A percentile compares a stretch with the other conserved stretches of the same genome.
Evolutionary conservation across 2,797 vertebrate species (phyloP).

Genomic region (Arnoldichthys spilopterus): DNA sequence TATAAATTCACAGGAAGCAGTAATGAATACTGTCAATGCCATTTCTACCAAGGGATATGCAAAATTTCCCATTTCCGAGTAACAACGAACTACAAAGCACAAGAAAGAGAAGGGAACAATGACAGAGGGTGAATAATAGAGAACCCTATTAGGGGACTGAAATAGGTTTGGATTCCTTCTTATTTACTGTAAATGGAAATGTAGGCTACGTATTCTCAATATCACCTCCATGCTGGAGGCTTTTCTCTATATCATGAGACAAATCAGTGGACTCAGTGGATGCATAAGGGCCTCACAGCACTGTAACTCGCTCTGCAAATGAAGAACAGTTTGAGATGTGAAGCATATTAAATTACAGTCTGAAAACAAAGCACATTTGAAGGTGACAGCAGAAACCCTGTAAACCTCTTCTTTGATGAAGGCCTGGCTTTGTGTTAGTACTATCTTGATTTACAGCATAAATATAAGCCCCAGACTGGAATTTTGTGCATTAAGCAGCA

Average conservation of each 20-base stretch:
- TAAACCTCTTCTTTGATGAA: not conserved
- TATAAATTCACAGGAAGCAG: conserved; percentile 12
- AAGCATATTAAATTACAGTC: conserved; percentile 13
- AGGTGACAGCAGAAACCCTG: not conserved
- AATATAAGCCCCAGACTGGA: not conserved
- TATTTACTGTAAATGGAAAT: conserved; percentile 30
- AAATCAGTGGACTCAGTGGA: conserved; percentile 9
- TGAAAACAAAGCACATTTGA: not conserved
- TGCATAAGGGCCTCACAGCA: not conserved
- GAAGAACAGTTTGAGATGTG: conserved; percentile 14
- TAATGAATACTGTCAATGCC: conserved; percentile 36
- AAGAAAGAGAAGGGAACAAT: not conserved
- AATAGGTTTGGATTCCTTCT: conserved; percentile 23
- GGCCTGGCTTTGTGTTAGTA: not conserved
- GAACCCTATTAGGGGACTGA: conserved; percentile 19
- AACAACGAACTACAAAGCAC: conserved; percentile 24
- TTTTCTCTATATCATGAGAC: not conserved
- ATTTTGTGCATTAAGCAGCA: not conserved
- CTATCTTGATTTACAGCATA: too few relatives aligned
- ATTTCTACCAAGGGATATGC: conserved; percentile 44
- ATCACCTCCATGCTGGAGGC: not conserved
- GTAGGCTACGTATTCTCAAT: conserved; percentile 16
- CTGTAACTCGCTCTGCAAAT: not conserved
- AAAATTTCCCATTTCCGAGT: conserved; percentile 38
- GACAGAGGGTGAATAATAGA: conserved; percentile 13